These are phyloP conservation scores for Graptemys geographica DNA, from an alignment of 2,797 vertebrate genomes.

Conservation along the genomic window DNA sequence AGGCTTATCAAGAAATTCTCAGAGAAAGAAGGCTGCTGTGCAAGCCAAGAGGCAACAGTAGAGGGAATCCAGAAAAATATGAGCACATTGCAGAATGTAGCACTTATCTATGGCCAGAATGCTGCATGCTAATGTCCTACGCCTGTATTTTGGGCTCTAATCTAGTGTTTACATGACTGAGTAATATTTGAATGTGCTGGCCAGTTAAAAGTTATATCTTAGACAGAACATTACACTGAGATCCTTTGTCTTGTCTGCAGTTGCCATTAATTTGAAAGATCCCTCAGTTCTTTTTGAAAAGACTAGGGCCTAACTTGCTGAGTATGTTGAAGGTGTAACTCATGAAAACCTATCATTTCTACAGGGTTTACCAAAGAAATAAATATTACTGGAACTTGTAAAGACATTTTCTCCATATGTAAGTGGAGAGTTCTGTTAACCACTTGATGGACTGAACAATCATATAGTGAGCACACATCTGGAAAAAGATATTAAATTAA, in stretches of 20 bases:
- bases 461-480: neutral
- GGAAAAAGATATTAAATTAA: neutral
- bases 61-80: neutral
- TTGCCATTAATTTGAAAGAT: neutral
- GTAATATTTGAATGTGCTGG: neutral
- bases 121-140: accelerated
- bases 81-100: neutral
- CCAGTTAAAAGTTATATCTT: neutral
- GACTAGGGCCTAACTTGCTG: accelerated
- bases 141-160: neutral
- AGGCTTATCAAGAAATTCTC: neutral
- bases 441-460: neutral
- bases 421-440: neutral
- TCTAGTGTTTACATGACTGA: accelerated
- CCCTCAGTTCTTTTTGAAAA: accelerated
- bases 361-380: neutral
- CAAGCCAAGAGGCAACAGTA: neutral
- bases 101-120: neutral
- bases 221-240: accelerated
- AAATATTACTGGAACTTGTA: neutral
- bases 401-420: accelerated
- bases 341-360: accelerated
- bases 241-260: neutral
- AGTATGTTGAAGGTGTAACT: neutral
- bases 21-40: neutral